Evolutionary conservation across 2,113 vertebrate genomes (phyloP).

Genomic region (Chelonoidis abingdonii): DNA sequence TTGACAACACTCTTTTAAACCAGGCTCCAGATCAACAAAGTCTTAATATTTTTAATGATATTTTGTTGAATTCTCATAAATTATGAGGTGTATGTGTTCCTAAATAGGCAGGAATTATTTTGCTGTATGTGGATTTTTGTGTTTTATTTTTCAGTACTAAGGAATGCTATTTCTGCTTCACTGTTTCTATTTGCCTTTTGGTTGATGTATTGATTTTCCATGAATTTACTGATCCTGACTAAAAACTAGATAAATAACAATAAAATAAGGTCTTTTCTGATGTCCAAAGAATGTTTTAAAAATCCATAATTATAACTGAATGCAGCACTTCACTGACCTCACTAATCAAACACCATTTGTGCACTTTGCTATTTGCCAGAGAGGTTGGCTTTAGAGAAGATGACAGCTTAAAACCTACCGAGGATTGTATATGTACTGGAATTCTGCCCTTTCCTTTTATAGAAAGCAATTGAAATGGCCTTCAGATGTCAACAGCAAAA

Average conservation of each 20-base stretch:
- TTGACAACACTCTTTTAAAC: background rate
- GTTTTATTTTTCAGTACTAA: background rate
- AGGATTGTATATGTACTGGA: conserved; percentile 63
- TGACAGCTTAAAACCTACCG: conserved; percentile 72
- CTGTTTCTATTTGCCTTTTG: conserved; percentile 49
- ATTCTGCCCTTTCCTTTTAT: conserved; percentile 70
- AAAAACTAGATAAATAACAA: conserved; percentile 64
- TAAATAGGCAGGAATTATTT: conserved; percentile 20
- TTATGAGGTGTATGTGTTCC: background rate
- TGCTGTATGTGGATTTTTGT: conserved; percentile 6
- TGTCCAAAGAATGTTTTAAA: conserved; percentile 66
- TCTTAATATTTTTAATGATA: background rate
- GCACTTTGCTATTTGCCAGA: conserved; percentile 56
- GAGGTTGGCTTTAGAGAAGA: conserved; percentile 38
- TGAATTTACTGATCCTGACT: conserved; percentile 67
- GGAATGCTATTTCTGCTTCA: conserved; percentile 20
- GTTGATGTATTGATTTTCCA: conserved; percentile 52
- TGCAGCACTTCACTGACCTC: conserved; percentile 67
- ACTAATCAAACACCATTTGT: conserved; percentile 70
- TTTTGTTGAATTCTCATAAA: background rate
- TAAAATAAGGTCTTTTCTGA: conserved; percentile 59
- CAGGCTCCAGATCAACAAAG: background rate
- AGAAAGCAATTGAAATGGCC: conserved; percentile 61
- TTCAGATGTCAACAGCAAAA: conserved; percentile 64
- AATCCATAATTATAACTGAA: conserved; percentile 68